Evolutionary conservation across 2,113 vertebrate species (phyloP).

Genomic region (Triplophysa dalaica): DNA sequence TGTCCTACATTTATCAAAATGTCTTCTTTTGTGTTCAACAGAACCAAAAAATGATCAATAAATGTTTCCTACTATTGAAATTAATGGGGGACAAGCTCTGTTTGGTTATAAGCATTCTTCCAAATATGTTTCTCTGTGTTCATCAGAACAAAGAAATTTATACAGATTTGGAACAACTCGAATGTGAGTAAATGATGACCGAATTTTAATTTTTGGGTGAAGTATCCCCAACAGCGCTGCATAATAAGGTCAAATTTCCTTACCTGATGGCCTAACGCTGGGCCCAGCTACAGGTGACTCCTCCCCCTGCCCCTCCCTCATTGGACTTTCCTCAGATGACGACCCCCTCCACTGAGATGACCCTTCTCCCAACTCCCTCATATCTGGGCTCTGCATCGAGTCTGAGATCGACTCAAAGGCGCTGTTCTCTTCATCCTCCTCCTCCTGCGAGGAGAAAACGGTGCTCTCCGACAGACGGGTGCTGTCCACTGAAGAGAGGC

Average conservation of each 20-base stretch:
- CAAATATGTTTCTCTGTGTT: no score
- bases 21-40: no score
- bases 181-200: no score
- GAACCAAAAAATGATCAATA: no score
- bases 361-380: slow-evolving; percentile 70
- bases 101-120: no score
- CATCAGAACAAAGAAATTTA: no score
- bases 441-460: slow-evolving; percentile 95
- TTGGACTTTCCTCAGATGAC: slow-evolving; percentile 67
- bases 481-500: slow-evolving; percentile 94
- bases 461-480: slow-evolving; percentile 95
- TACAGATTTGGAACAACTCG: no score
- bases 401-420: slow-evolving; percentile 90
- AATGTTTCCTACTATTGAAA: no score
- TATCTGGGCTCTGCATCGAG: slow-evolving; percentile 77
- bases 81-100: no score
- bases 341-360: slow-evolving; percentile 79
- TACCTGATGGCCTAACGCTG: slow-evolving; percentile 76
- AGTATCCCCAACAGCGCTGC: neutral
- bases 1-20: no score
- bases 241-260: slow-evolving; percentile 50
- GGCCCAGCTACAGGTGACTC: slow-evolving; percentile 82
- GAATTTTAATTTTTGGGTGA: no score
- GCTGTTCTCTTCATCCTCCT: slow-evolving; percentile 92
- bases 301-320: slow-evolving; percentile 71